Conservation (phyloP, 2,113 vertebrate species). For the Asarcornis scutulata region DNA sequence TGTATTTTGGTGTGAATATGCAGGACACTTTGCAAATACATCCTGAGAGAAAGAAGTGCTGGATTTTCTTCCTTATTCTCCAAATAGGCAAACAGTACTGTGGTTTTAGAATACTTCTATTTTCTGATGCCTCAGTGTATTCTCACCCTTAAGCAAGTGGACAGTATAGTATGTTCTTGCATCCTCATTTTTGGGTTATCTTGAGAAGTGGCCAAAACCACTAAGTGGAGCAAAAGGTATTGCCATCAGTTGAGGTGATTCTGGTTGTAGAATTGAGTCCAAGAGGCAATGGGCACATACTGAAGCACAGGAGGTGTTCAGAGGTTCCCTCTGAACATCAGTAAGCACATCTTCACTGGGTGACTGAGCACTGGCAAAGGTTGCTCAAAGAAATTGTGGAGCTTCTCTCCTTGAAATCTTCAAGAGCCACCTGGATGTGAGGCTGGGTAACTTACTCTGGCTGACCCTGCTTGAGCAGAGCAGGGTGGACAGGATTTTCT, state of each 20-base stretch:
- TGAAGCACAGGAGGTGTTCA: neutral
- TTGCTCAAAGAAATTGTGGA: too few species aligned
- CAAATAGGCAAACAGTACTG: neutral
- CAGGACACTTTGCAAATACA: neutral
- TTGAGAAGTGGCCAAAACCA: neutral
- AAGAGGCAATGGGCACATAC: neutral
- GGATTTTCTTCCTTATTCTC: neutral
- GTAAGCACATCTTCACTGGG: rapidly evolving
- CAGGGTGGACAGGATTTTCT: neutral
- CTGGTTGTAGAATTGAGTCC: neutral
- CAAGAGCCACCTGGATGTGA: neutral
- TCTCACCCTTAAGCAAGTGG: neutral
- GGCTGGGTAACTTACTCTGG: neutral
- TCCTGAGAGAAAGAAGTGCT: neutral
- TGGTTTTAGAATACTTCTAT: neutral
- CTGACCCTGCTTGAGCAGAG: neutral
- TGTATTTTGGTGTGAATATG: neutral
- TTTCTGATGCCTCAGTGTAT: neutral
- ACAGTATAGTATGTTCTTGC: neutral
- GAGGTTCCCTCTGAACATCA: neutral
- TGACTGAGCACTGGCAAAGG: neutral
- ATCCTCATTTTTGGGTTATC: neutral
- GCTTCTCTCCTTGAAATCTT: neutral
- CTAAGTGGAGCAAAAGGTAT: neutral
- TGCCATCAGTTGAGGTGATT: neutral